Percentiles rank a stretch among this genome's conserved stretches.
Conservation (phyloP, 2,888 invertebrate genomes). For the Cyclophora punctaria region DNA sequence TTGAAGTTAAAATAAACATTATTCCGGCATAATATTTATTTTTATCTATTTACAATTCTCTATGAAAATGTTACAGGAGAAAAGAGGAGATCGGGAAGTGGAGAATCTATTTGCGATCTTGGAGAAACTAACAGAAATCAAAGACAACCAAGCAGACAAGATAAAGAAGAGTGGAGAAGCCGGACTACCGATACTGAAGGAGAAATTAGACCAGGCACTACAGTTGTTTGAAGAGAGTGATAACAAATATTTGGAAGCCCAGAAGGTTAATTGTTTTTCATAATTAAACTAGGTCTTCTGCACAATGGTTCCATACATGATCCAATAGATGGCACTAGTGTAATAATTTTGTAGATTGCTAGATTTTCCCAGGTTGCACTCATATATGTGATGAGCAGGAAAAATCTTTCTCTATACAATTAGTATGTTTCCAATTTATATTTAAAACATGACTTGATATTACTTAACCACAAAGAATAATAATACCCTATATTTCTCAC, state of each 20-base stretch:
- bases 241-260: slow-evolving; percentile 72
- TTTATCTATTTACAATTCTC: slow-evolving; percentile 16
- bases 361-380: too few relatives aligned
- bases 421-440: too few relatives aligned
- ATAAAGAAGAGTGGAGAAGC: slow-evolving; percentile 77
- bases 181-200: slow-evolving; percentile 77
- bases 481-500: too few relatives aligned
- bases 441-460: too few relatives aligned
- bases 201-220: slow-evolving; percentile 79
- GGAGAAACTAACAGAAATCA: slow-evolving; percentile 85
- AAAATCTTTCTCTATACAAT: too few relatives aligned
- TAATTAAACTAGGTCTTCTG: too few relatives aligned
- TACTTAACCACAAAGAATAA: too few relatives aligned
- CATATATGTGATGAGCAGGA: too few relatives aligned
- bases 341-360: too few relatives aligned
- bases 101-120: slow-evolving; percentile 84
- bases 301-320: too few relatives aligned
- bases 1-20: background rate
- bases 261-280: slow-evolving; percentile 53
- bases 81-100: slow-evolving; percentile 85
- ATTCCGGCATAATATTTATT: slow-evolving; percentile 1
- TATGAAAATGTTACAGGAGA: slow-evolving; percentile 70
- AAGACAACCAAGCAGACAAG: slow-evolving; percentile 81
- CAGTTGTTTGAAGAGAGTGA: slow-evolving; percentile 77
- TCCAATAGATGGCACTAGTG: too few relatives aligned